Evolutionary conservation across 2,888 invertebrate species (phyloP).

Genomic region (Apamea anceps): DNA sequence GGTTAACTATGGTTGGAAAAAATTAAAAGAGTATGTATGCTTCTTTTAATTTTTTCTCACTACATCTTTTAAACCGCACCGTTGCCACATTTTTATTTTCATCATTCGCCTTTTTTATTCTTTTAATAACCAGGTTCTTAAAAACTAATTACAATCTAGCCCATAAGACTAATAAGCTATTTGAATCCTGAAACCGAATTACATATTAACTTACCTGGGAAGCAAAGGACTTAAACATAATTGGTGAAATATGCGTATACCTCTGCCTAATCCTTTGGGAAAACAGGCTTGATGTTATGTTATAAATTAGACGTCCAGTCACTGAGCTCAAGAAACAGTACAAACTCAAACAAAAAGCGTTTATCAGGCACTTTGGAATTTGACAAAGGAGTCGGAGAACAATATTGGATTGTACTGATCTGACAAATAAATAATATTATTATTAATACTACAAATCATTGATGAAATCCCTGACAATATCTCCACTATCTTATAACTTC

Average conservation of each 20-base stretch:
- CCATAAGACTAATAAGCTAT: neutral
- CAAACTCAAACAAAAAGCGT: neutral
- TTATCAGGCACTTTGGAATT: neutral
- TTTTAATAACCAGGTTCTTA: too few species aligned
- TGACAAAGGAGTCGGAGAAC: neutral
- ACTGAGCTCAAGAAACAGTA: neutral
- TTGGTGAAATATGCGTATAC: neutral
- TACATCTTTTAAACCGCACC: neutral
- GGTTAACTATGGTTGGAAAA: too few species aligned
- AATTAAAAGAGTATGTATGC: too few species aligned
- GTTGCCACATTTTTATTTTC: neutral
- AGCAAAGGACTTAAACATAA: neutral
- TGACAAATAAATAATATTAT: neutral
- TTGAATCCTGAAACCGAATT: neutral
- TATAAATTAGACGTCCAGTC: neutral
- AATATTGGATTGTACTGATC: too few species aligned
- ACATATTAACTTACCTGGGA: neutral
- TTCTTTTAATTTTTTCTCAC: neutral
- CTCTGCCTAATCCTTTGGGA: neutral
- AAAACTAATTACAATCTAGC: too few species aligned
- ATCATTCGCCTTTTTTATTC: too few species aligned
- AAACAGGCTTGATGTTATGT: neutral
- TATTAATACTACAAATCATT: neutral
- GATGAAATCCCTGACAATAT: neutral
- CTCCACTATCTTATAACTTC: too few species aligned